Base-by-base conservation (phyloP, 2,797 vertebrate species). In the Aplochiton taeniatus region DNA sequence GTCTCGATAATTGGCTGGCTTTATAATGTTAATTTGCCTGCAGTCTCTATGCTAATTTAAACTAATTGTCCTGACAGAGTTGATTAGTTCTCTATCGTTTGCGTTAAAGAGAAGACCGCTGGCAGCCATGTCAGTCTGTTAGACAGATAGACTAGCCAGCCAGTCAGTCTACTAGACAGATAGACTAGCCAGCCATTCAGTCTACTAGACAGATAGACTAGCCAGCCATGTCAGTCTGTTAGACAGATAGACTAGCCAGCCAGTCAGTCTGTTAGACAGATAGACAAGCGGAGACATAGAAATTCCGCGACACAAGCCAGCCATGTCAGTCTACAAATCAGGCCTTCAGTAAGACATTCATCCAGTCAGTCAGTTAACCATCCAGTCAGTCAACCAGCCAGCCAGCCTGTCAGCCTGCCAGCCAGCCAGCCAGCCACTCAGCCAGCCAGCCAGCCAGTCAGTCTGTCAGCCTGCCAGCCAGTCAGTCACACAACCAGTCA, bases 1-100 rank as follows among this genome's bases (percentile, higher is more conserved):
- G 78, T 68, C 76, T 57, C 44, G 58, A 65, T 80, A 83, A 84
- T 75, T 77, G 78, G 56, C 41, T 44, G 66, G 68, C 76, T 85
- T 83, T 83, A 66, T 83, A 75, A 80, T 82, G 82, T 72, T 79
- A 78, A 80, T 79, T n/a, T 31, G 31, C 2, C 31, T 31, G 31
- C 31, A 31, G 31, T 31, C 31, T 31, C 31, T 53, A 69, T 14
- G 75, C 68, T 66, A 65, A 80, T 61, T 76, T 65, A 67, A 10
- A 58, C 62, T 12, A n/a, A 66, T 18, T 68, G 31, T 31, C 31
- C 69, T 17, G 47, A 31, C 48, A 53, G 63, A 49, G 46, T 31
- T 31, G 31, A 31, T 31, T 31, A 31, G 31, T 31, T 31, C 31
- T 6, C 31, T 31, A 31, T 31, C 6, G 31, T 31, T 31, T 31